phyloP scores from a whole-genome alignment of 1,140 invertebrate genomes.

The Glossosoma conforme region DNA sequence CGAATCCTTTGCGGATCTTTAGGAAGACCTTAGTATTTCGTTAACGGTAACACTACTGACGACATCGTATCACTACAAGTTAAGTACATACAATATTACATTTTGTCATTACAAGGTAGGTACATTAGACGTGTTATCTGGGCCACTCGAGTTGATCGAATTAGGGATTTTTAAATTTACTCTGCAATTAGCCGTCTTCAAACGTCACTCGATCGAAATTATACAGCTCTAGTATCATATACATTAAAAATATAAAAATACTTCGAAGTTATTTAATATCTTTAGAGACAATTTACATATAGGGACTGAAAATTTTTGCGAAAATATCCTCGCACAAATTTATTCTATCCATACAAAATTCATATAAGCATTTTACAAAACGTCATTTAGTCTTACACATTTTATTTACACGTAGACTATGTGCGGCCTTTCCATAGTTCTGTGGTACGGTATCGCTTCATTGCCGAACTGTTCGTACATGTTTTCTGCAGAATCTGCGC shows the following conservation, averaged over 20 bases:
- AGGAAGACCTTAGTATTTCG: constrained; percentile 28
- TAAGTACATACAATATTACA: no score
- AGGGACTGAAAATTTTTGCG: constrained; percentile 26
- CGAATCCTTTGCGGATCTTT: constrained; percentile 18
- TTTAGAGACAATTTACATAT: constrained; percentile 28
- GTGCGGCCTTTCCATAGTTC: constrained; percentile 53
- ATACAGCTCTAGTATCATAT: constrained; percentile 19
- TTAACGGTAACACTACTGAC: constrained; percentile 24
- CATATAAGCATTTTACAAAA: constrained; percentile 10
- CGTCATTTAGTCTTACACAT: not conserved
- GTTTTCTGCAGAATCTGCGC: constrained; percentile 48
- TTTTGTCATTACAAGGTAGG: no score
- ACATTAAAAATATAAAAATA: constrained; percentile 33
- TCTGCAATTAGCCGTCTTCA: no score
- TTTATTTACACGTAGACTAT: constrained; percentile 58
- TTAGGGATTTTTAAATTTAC: no score
- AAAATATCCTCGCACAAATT: constrained; percentile 19
- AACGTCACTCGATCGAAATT: constrained; percentile 10
- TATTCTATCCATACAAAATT: constrained; percentile 27
- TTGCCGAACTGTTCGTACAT: constrained; percentile 57
- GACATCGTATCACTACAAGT: constrained; percentile 24
- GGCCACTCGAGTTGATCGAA: no score
- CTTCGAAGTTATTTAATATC: constrained; percentile 27
- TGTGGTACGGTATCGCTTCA: constrained; percentile 49
- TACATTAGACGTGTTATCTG: no score